These are phyloP conservation scores for Pseudomyrmex sp. DNA, from an alignment of 1,140 invertebrate species.

Conservation along the genomic window DNA sequence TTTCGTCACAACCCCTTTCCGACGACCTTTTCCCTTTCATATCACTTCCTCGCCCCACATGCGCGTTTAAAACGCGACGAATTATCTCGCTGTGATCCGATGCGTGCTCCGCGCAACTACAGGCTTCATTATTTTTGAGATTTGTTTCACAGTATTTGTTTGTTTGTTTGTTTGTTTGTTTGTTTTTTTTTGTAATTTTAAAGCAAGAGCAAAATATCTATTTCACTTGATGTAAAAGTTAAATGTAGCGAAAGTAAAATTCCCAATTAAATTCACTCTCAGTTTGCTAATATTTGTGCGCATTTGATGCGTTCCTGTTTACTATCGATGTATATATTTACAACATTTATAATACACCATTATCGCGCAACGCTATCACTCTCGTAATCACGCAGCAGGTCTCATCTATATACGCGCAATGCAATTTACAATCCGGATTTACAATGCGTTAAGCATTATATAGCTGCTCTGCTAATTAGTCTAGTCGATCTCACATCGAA, in stretches of 20 bases:
- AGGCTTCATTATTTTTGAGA: background rate
- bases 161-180: too few species aligned
- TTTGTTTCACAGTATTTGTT: too few species aligned
- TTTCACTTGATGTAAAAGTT: too few species aligned
- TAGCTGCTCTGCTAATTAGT: slow-evolving; percentile 31
- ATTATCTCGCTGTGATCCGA: slow-evolving; percentile 11
- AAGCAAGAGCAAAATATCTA: too few species aligned
- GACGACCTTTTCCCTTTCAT: slow-evolving; percentile 37
- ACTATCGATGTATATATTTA: background rate
- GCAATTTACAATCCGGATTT: slow-evolving; percentile 46
- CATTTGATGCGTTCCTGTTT: too few species aligned
- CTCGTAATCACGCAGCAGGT: background rate
- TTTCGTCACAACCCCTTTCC: slow-evolving; percentile 5
- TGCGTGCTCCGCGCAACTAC: background rate
- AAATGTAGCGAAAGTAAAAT: too few species aligned
- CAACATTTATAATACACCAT: too few species aligned
- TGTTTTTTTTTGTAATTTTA: too few species aligned
- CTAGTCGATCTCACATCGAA: slow-evolving; percentile 35
- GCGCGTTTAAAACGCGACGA: slow-evolving; percentile 11
- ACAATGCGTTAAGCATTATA: slow-evolving; percentile 30
- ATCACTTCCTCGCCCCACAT: background rate
- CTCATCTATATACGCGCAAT: background rate
- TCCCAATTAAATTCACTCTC: too few species aligned
- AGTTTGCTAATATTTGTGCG: too few species aligned
- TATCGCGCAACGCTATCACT: slow-evolving; percentile 3